Conservation (phyloP, 35 echinoderm and acorn worm genomes). For the Lytechinus variegatus region DNA sequence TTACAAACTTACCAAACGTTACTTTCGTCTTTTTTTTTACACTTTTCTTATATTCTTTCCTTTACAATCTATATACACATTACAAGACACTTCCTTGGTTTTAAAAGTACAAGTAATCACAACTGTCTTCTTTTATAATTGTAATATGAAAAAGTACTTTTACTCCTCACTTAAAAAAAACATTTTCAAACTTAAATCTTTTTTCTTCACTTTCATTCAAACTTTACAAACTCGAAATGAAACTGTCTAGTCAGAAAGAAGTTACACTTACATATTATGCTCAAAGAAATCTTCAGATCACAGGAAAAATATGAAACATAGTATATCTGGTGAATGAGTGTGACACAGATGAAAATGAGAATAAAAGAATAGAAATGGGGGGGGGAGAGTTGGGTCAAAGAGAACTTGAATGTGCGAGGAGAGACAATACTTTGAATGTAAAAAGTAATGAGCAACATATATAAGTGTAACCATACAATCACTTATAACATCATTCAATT, state of each 20-base stretch:
- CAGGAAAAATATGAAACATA: not conserved
- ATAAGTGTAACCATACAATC: not conserved
- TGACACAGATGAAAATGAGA: no score
- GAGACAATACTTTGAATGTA: not conserved
- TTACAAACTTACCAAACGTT: not conserved
- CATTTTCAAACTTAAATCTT: conserved; percentile 18
- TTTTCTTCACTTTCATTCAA: not conserved
- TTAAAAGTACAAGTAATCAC: not conserved
- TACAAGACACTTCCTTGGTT: conserved; percentile 33
- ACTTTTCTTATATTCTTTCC: not conserved
- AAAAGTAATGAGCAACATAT: not conserved
- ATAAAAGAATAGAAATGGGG: no score
- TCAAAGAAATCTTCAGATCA: not conserved
- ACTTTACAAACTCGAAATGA: not conserved
- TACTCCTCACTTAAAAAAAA: not conserved
- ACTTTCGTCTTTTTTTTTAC: not conserved
- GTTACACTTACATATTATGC: not conserved
- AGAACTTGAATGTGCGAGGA: no score
- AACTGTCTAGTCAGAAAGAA: not conserved
- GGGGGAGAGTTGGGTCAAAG: no score
- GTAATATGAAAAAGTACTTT: conserved; percentile 16
- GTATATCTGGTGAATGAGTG: not conserved
- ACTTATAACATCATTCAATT: not conserved
- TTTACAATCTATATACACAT: conserved; percentile 26
- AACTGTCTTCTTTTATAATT: not conserved